Evolutionary conservation across 2,797 vertebrate genomes (phyloP), one percentile per base, ranked within the genome.

Genomic region (Smutsia gigantea): DNA sequence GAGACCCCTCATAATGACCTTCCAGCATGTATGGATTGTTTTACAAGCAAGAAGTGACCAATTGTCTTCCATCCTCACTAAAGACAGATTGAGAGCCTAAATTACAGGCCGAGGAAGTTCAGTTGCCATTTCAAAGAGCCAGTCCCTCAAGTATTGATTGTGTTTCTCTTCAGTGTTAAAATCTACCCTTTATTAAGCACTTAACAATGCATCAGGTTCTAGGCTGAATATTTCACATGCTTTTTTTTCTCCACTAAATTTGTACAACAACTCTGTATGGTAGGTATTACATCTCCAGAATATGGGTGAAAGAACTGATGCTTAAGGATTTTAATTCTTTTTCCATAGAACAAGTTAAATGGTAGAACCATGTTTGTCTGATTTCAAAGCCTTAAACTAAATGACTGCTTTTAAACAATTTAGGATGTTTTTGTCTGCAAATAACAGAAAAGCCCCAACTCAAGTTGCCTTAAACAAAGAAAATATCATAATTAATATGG

Each of bases 311-410:
- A 90, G 31, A 66, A 94, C 25, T 71, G 83, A 72, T 87, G 21
- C 68, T 92, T 92, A 78, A 81, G 75, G 53, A 78, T 75, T 85
- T 87, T 53, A 61, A 84, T 95, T 84, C 68, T 87, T 90, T 59
- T 68, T 83, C 79, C 19, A 25, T 63, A 88, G 61, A 86, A 86
- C 27, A 96, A 59, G 53, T 75, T 91, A 88, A 74, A 49, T 85
- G 31, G 18, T 90, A 57, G 79, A 87, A 74, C 3, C 15, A 46
- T 12, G 7, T 84, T 66, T 64, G n/a, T 37, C 79, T 92, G 51
- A 90, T 49, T 90, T 68, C 39, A 90, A 63, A 90, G 14, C 1
- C 55, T 72, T 49, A 42, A 5, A 18, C 25, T 66, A 71, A 81
- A 89, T 11, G 31, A 17, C 59, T 87, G 19, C 37, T 88, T 94